Percentiles rank a stretch among this genome's conserved stretches.
These are phyloP conservation scores for Mythimna ferrago DNA, from an alignment of 2,888 invertebrate genomes.

Conservation along the genomic window DNA sequence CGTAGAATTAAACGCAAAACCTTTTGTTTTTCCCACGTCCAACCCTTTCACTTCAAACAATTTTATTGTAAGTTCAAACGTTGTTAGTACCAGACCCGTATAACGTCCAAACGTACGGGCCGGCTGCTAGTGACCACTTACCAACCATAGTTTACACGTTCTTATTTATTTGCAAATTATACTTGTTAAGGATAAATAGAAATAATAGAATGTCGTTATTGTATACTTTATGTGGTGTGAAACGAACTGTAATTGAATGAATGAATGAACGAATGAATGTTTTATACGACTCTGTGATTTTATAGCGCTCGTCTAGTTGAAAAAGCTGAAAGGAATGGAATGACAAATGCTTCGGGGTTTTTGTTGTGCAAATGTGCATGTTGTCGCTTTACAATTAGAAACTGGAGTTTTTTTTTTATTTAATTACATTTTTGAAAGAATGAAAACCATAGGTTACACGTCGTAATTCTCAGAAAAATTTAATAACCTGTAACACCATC, in stretches of 20 bases:
- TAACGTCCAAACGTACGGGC: slow-evolving; percentile 15
- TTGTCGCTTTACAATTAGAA: neutral
- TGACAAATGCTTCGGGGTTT: neutral
- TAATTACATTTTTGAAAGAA: too few relatives aligned
- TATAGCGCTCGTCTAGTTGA: neutral
- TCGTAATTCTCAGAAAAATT: too few relatives aligned
- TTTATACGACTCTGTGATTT: slow-evolving; percentile 35
- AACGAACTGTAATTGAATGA: slow-evolving; percentile 53
- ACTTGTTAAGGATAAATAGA: slow-evolving; percentile 52
- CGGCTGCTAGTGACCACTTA: slow-evolving; percentile 6
- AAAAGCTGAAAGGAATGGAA: neutral
- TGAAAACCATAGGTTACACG: too few relatives aligned
- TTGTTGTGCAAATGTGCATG: neutral
- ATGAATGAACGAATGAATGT: slow-evolving; percentile 48
- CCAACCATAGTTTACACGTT: slow-evolving; percentile 17
- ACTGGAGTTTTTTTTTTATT: too few relatives aligned
- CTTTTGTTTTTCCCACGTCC: slow-evolving; percentile 23
- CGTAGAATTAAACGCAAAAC: neutral
- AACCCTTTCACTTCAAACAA: slow-evolving; percentile 40
- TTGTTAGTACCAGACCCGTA: slow-evolving; percentile 21
- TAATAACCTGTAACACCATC: too few relatives aligned
- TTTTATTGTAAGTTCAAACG: slow-evolving; percentile 54
- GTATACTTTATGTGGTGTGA: slow-evolving; percentile 54
- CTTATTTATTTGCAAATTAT: slow-evolving; percentile 57
- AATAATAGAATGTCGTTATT: slow-evolving; percentile 51